These are phyloP conservation scores for Bombylius discolor DNA, from an alignment of 2,888 invertebrate genomes.

Conservation along the genomic window DNA sequence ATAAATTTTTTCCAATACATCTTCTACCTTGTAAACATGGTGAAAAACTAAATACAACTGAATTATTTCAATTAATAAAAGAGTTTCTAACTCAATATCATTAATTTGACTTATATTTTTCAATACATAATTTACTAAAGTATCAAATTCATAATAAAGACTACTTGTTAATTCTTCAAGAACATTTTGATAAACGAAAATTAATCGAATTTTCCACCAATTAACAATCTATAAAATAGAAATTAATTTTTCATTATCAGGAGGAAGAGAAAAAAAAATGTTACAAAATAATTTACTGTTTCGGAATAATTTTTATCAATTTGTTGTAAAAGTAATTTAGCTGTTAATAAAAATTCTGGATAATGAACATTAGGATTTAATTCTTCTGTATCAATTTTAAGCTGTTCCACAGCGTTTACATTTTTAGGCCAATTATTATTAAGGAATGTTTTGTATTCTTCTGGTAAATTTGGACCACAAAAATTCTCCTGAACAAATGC, in stretches of 20 bases:
- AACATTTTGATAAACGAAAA: conserved; percentile 60
- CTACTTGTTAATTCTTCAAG: conserved; percentile 61
- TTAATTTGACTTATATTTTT: conserved; percentile 24
- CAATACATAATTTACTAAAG: conserved; percentile 17
- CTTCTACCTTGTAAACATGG: conserved; percentile 55
- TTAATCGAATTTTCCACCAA: conserved; percentile 61
- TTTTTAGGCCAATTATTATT: conserved; percentile 36
- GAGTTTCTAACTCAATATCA: conserved; percentile 32
- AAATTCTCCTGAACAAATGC: conserved; percentile 72
- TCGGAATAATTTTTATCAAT: conserved; percentile 23
- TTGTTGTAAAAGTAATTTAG: conserved; percentile 35
- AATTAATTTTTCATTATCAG: no score
- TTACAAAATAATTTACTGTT: not conserved
- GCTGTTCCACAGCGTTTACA: conserved; percentile 29
- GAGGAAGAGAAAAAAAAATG: no score
- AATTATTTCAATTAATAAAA: conserved; percentile 41
- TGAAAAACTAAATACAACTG: conserved; percentile 63
- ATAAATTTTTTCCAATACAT: conserved; percentile 51
- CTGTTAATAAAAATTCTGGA: conserved; percentile 36
- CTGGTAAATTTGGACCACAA: conserved; percentile 52
- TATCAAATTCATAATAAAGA: conserved; percentile 40
- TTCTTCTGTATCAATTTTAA: conserved; percentile 53
- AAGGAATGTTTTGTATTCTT: conserved; percentile 36
- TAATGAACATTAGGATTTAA: conserved; percentile 48
- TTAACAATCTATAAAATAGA: conserved; percentile 17